Percentiles rank a stretch among this genome's conserved stretches.
These are phyloP conservation scores for Drosophila sechellia DNA, from an alignment of 1,140 invertebrate genomes.

Conservation along the genomic window DNA sequence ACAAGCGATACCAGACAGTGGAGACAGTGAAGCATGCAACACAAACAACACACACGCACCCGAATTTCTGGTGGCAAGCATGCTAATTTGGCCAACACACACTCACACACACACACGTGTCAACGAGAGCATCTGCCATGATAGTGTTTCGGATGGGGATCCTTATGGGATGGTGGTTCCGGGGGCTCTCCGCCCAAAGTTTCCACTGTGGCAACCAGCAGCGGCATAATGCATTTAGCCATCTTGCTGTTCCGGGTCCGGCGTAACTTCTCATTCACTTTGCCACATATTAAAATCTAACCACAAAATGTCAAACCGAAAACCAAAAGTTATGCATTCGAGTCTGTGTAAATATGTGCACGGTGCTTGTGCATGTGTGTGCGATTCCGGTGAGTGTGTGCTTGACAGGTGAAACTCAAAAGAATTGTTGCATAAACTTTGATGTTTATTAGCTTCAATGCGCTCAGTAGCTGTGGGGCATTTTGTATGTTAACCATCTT, in stretches of 20 bases:
- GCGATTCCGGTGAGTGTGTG: conserved; percentile 8
- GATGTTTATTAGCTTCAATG: conserved; percentile 36
- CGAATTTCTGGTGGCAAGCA: conserved; percentile 57
- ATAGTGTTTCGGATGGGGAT: conserved; percentile 42
- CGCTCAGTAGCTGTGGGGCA: neutral
- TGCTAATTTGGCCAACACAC: conserved; percentile 65
- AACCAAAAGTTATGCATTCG: conserved; percentile 79
- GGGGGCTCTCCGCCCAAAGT: conserved; percentile 21
- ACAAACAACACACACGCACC: conserved; percentile 46
- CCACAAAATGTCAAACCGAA: conserved; percentile 79
- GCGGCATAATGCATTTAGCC: conserved; percentile 65
- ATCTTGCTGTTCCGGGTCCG: conserved; percentile 33
- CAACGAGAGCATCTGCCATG: conserved; percentile 57
- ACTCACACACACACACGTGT: conserved; percentile 31
- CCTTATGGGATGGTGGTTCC: neutral
- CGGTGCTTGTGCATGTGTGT: conserved; percentile 5
- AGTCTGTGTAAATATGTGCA: conserved; percentile 13
- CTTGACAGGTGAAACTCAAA: conserved; percentile 44
- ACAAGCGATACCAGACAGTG: conserved; percentile 49
- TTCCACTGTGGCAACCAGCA: conserved; percentile 45
- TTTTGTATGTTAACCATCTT: conserved; percentile 1
- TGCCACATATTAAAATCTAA: conserved; percentile 76
- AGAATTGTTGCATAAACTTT: conserved; percentile 50
- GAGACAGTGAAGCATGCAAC: conserved; percentile 41
- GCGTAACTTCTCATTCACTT: conserved; percentile 73